Evolutionary conservation across 64 coral and sea anemone species (phyloP), one percentile per base, ranked within the genome.

Genomic region (Hydrozoanthus tunicans): DNA sequence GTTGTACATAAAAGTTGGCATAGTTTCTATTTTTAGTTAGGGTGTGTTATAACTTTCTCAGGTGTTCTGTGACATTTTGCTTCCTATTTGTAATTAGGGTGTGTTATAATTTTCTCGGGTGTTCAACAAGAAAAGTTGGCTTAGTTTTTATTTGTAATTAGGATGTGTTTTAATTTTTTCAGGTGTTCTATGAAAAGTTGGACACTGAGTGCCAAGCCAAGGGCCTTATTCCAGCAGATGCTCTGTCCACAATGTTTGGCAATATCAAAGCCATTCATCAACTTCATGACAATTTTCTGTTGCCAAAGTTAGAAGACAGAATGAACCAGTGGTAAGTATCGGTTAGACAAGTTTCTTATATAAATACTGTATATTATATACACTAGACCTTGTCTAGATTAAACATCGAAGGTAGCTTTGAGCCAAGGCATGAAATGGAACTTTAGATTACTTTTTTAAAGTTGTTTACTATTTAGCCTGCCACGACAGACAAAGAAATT

Each of bases 241-340:
- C 82, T n/a, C 73, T 99, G 5, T 81, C 81, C 17, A 94, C 93
- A 67, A 95, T 99, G 64, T 99, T 96, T 24, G 93, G 92, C 64
- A 99, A 99, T 43, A 94, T 99, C 43, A 82, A 86, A 86, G 79
- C 94, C 27, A 99, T 99, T 61, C 92, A 99, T 80, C 81, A 95
- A 71, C 90, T 99, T 4, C 97, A 99, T 73, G 89, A 78, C 24
- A 92, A 99, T 80, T 99, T 99, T 76, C 79, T 99, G 2, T 65
- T 99, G 60, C 97, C 97, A 85, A 96, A 94, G 81, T 86, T 99
- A 58, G 97, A 99, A 77, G 97, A 89, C 66, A 91, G 97, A 62
- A 99, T 99, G 94, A 92, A 91, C 27, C 75, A 99, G 56, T 99
- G 97, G 97, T 99, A 77, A 73, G 90, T 83, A 67, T 3, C 20